These are phyloP conservation scores for Samia ricini DNA, from an alignment of 1,140 invertebrate genomes.

Conservation along the genomic window DNA sequence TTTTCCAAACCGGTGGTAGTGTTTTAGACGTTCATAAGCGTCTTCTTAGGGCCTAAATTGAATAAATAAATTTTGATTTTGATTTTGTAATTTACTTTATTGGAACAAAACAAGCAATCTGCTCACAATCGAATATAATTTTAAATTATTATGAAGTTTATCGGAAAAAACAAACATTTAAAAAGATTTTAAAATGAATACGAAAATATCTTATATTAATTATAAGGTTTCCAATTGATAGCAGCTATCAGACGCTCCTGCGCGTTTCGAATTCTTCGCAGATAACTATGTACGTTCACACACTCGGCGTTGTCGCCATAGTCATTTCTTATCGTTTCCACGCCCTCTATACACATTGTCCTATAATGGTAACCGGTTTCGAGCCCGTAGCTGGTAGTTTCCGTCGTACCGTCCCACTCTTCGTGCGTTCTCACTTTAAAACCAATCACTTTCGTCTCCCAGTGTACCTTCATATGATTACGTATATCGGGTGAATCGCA, in stretches of 20 bases:
- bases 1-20: no score
- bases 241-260: constrained; percentile 46
- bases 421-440: constrained; percentile 54
- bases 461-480: constrained; percentile 42
- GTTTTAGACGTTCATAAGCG: no score
- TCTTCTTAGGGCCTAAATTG: no score
- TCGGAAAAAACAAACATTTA: no score
- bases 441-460: constrained; percentile 36
- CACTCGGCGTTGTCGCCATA: constrained; percentile 40
- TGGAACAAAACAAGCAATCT: no score
- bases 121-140: no score
- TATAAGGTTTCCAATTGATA: constrained; percentile 53
- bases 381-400: constrained; percentile 46
- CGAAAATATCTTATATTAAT: no score
- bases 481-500: constrained; percentile 63
- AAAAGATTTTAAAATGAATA: no score
- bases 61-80: no score
- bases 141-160: no score
- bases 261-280: constrained; percentile 32
- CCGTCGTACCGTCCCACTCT: constrained; percentile 61
- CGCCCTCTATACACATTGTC: constrained; percentile 51
- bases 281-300: constrained; percentile 55
- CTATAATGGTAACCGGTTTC: constrained; percentile 58
- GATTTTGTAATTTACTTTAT: no score
- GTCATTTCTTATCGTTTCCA: constrained; percentile 56